Base-by-base conservation (phyloP, 2,113 vertebrate genomes). In the Ahaetulla prasina region DNA sequence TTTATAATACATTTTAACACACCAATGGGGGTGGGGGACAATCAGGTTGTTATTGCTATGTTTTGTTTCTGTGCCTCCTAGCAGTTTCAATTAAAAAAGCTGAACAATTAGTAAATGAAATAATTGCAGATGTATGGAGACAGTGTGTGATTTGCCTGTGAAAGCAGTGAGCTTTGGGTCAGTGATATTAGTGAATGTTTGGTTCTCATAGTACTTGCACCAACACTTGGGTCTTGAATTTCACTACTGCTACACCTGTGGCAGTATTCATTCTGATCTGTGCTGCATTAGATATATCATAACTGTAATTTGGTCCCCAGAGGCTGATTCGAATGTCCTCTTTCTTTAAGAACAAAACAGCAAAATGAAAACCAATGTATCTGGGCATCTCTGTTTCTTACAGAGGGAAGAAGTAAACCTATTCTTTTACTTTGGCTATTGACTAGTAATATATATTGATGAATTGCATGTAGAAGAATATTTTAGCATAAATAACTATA, bases 381-480 rank as follows among this genome's bases (percentile, higher is more conserved):
- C 92, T 91, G 93, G 90, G 94, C 86, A 90, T 95, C 94, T 87
- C 97, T 97, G 97, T 98, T 97, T 97, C 96, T 95, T 96, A 96
- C 92, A 94, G 91, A 97, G 96, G 94, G 86, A 93, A 95, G 93
- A 97, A 94, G 93, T 94, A 96, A 96, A 95, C 94, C 94, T 95
- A 93, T 96, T 97, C 97, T 98, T 98, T 98, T 96, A 95, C 96
- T 97, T 96, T 97, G 96, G 95, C 97, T 98, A 91, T 63, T 95
- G 84, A 63, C 94, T 96, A 85, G 95, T 98, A 97, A 95, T 96
- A 86, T 60, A 90, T 97, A 97, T 96, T 96, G 96, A 95, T 97
- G 93, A 97, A 98, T 94, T 98, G 98, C 98, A 99, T 99, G 98
- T 96, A 97, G 97, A 95, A 97, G 95, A 96, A 96, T 98, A 96